Percentiles rank a stretch among this genome's conserved stretches.
Evolutionary conservation across 2,888 invertebrate genomes (phyloP).

Genomic region (Stenichneumon culpator): DNA sequence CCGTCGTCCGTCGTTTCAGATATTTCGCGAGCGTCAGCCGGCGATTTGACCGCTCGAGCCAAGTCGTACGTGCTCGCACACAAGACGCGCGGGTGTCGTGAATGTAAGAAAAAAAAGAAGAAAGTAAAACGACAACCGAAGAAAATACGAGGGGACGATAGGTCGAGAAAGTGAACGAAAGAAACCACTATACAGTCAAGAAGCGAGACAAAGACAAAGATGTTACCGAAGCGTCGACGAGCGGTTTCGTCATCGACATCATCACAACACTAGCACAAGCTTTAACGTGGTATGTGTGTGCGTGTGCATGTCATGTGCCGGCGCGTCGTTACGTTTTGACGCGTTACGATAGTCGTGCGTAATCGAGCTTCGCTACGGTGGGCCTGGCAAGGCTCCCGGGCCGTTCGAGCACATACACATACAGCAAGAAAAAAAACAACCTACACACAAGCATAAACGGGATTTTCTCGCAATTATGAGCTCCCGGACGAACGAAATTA

Average conservation of each 20-base stretch:
- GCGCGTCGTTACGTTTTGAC: conserved; percentile 26
- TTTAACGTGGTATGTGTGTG: conserved; percentile 24
- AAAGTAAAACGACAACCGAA: neutral
- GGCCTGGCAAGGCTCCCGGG: conserved; percentile 24
- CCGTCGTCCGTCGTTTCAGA: conserved; percentile 26
- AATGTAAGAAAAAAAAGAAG: neutral
- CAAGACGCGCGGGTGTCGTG: conserved; percentile 20
- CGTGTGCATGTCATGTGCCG: conserved; percentile 23
- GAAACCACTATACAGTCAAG: neutral
- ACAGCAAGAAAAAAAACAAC: neutral
- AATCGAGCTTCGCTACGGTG: conserved; percentile 18
- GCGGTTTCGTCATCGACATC: conserved; percentile 39
- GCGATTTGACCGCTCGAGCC: conserved; percentile 9
- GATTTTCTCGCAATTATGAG: conserved; percentile 14
- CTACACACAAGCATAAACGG: neutral
- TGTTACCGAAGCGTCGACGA: conserved; percentile 51
- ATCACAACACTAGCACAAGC: conserved; percentile 29
- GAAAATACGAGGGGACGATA: neutral
- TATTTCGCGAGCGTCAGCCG: conserved; percentile 55
- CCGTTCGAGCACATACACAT: neutral
- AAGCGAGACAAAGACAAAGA: conserved; percentile 21
- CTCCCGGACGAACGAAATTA: neutral
- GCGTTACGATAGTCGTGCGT: conserved; percentile 26
- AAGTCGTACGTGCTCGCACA: conserved; percentile 17
- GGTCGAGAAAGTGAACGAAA: conserved; percentile 14